A percentile compares a stretch with the other conserved stretches of the same genome.
Conservation (phyloP, 2,797 vertebrate genomes). For the Danio jaintianensis region DNA sequence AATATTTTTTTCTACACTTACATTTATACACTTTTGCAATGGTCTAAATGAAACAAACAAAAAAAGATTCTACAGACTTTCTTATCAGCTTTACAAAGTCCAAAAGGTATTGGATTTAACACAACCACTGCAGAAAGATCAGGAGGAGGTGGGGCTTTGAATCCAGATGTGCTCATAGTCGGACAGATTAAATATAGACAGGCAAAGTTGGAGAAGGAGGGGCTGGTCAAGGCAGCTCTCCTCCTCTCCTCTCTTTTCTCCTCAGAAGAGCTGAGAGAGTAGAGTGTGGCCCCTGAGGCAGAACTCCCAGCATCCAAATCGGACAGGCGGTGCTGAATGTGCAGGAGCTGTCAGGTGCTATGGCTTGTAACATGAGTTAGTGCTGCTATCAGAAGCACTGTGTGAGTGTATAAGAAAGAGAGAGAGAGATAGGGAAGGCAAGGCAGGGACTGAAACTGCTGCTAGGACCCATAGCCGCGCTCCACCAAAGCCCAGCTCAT, state of each 20-base stretch:
- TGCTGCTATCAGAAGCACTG: slow-evolving; percentile 64
- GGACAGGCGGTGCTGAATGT: slow-evolving; percentile 76
- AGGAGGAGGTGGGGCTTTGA: slow-evolving; percentile 36
- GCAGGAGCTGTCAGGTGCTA: slow-evolving; percentile 73
- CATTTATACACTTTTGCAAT: too few relatives aligned
- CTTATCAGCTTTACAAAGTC: too few relatives aligned
- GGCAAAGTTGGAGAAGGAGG: slow-evolving; percentile 36
- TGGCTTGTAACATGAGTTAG: slow-evolving; percentile 74
- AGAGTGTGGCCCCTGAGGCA: slow-evolving; percentile 70
- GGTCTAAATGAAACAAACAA: too few relatives aligned
- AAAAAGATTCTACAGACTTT: too few relatives aligned
- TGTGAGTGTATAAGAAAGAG: slow-evolving; percentile 54
- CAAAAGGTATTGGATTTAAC: not conserved
- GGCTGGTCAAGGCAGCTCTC: slow-evolving; percentile 38
- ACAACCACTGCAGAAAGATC: not conserved
- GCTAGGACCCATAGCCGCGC: slow-evolving; percentile 61
- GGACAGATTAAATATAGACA: slow-evolving; percentile 53
- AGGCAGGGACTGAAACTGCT: slow-evolving; percentile 57
- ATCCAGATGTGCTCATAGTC: slow-evolving; percentile 45
- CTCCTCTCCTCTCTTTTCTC: slow-evolving; percentile 37
- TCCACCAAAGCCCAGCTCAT: slow-evolving; percentile 71
- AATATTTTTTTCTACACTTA: too few relatives aligned
- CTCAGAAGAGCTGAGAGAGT: slow-evolving; percentile 69
- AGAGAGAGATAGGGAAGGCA: slow-evolving; percentile 49
- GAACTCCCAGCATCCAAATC: slow-evolving; percentile 72